Evolutionary conservation across 2,113 vertebrate genomes (phyloP).

Genomic region (Rhodinocichla rosea): DNA sequence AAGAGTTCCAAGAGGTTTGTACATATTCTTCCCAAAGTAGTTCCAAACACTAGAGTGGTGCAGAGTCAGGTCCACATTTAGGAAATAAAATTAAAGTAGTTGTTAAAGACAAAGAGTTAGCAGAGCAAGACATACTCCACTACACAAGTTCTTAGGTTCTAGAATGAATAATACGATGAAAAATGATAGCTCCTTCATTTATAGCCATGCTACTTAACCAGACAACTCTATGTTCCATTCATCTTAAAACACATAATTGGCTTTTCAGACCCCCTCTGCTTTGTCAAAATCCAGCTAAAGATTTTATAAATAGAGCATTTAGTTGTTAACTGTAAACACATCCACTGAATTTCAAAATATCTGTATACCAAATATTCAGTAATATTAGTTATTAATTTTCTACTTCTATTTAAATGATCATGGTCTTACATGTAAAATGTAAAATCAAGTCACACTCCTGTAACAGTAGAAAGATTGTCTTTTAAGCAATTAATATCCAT

Average conservation of each 20-base stretch:
- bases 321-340: background rate
- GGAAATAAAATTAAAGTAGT: background rate
- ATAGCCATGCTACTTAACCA: slow-evolving; percentile 7
- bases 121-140: background rate
- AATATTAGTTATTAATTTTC: background rate
- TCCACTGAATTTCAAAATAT: background rate
- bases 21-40: background rate
- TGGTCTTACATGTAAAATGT: background rate
- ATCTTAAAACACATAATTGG: background rate
- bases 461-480: background rate
- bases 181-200: slow-evolving; percentile 18
- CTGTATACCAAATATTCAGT: background rate
- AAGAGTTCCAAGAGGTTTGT: background rate
- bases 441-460: background rate
- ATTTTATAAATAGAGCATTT: background rate
- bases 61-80: background rate
- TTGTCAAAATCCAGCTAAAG: background rate
- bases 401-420: background rate
- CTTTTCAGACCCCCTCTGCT: background rate
- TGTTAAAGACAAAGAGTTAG: background rate
- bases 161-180: slow-evolving; percentile 44
- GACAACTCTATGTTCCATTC: background rate
- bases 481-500: background rate
- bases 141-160: background rate
- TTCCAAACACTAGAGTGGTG: background rate